phyloP scores from a whole-genome alignment of 2,797 vertebrate genomes.

The Xyrichtys novacula region DNA sequence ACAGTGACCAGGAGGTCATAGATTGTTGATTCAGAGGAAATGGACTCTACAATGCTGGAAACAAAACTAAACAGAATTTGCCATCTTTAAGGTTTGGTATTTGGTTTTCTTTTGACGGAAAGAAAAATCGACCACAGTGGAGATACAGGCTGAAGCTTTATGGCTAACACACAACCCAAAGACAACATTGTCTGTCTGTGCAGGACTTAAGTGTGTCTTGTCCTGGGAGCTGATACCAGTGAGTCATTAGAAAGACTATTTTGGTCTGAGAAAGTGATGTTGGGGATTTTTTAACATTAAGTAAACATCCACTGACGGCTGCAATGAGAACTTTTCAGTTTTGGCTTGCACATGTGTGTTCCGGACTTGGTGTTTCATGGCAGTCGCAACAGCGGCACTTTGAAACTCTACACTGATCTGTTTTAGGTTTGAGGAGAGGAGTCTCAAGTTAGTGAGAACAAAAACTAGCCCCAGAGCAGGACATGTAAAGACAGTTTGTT shows the following conservation, averaged over 20 bases:
- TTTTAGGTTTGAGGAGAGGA: conserved; percentile 29
- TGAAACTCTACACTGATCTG: conserved; percentile 43
- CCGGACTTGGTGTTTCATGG: conserved; percentile 21
- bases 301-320: conserved; percentile 58
- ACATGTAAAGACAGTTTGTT: conserved; percentile 10
- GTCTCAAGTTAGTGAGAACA: background rate
- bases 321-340: conserved; percentile 58
- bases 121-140: conserved; percentile 17
- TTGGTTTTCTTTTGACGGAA: conserved; percentile 27
- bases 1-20: conserved; percentile 41
- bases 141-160: conserved; percentile 30
- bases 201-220: conserved; percentile 41
- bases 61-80: conserved; percentile 12
- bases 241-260: conserved; percentile 76
- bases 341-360: conserved; percentile 35
- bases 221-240: conserved; percentile 51
- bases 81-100: background rate
- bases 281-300: conserved; percentile 65
- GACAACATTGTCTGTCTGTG: conserved; percentile 51
- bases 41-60: background rate
- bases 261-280: conserved; percentile 62
- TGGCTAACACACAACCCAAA: conserved; percentile 41
- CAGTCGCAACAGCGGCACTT: conserved; percentile 27
- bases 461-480: background rate
- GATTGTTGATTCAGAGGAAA: conserved; percentile 8